Evolutionary conservation across 2,797 vertebrate genomes (phyloP).

Genomic region (Staurois parvus): DNA sequence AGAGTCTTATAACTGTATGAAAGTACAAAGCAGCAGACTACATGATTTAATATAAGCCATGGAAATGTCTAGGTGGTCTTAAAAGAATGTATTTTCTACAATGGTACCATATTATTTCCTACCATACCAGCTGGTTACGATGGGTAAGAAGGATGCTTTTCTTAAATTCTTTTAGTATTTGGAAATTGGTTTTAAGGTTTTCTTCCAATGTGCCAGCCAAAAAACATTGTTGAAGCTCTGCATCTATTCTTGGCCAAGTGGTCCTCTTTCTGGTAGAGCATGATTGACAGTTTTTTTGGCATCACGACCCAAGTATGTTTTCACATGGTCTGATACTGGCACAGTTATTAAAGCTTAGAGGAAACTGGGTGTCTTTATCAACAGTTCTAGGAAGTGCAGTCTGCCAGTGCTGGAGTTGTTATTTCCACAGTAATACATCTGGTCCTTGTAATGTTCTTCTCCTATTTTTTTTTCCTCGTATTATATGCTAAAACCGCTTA

Average conservation of each 20-base stretch:
- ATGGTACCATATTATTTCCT: background rate
- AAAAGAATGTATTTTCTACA: too few species aligned
- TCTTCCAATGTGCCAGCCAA: background rate
- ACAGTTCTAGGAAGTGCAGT: slow-evolving; percentile 9
- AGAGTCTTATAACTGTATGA: too few species aligned
- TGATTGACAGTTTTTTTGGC: slow-evolving; percentile 1
- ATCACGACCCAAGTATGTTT: background rate
- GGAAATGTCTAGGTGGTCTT: too few species aligned
- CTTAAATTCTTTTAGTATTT: background rate
- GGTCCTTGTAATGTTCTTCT: slow-evolving; percentile 8
- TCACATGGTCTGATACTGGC: background rate
- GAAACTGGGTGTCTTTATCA: background rate
- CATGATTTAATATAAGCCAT: too few species aligned
- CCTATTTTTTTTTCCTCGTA: background rate
- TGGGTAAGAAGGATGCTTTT: background rate
- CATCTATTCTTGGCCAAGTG: background rate
- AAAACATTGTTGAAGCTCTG: background rate
- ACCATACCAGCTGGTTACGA: background rate
- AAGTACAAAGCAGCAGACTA: too few species aligned
- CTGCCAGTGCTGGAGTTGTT: background rate
- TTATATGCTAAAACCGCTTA: background rate
- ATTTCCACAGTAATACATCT: slow-evolving; percentile 21
- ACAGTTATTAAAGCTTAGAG: background rate
- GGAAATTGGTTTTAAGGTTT: background rate
- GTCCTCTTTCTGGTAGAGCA: background rate